Evolutionary conservation across 2,113 vertebrate species (phyloP).

Genomic region (Rhinolophus sinicus): DNA sequence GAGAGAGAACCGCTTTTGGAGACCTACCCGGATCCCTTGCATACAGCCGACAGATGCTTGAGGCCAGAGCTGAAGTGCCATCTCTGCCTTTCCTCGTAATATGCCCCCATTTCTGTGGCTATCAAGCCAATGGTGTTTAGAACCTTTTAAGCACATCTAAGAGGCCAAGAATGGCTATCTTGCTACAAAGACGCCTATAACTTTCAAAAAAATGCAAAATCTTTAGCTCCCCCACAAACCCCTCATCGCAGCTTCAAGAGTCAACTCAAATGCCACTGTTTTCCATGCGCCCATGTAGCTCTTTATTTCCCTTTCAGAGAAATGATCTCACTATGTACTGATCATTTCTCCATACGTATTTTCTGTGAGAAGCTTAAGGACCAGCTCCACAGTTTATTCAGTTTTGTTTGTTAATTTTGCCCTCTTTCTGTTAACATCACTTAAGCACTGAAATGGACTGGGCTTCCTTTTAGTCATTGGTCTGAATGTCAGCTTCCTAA

Average conservation of each 20-base stretch:
- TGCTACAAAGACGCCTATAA: neutral
- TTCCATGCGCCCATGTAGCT: neutral
- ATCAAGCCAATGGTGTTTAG: neutral
- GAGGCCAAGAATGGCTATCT: neutral
- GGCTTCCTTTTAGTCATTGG: neutral
- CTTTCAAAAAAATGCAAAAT: neutral
- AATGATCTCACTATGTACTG: neutral
- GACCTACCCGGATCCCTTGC: neutral
- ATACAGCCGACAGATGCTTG: neutral
- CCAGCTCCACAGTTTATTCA: neutral
- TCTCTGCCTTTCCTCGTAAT: neutral
- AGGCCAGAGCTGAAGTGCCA: neutral
- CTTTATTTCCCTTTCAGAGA: neutral
- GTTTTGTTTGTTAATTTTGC: neutral
- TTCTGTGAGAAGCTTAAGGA: neutral
- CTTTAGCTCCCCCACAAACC: neutral
- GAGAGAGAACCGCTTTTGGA: neutral
- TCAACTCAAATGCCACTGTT: neutral
- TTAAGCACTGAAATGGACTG: neutral
- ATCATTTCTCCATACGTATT: neutral
- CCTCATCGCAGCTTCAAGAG: neutral
- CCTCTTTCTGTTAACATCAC: neutral
- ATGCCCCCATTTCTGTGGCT: neutral
- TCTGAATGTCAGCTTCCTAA: neutral
- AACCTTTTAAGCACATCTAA: neutral